A percentile compares a stretch with the other conserved stretches of the same genome.
These are phyloP conservation scores for Drosophila lacertosa DNA, from an alignment of 1,140 invertebrate genomes.

Conservation along the genomic window DNA sequence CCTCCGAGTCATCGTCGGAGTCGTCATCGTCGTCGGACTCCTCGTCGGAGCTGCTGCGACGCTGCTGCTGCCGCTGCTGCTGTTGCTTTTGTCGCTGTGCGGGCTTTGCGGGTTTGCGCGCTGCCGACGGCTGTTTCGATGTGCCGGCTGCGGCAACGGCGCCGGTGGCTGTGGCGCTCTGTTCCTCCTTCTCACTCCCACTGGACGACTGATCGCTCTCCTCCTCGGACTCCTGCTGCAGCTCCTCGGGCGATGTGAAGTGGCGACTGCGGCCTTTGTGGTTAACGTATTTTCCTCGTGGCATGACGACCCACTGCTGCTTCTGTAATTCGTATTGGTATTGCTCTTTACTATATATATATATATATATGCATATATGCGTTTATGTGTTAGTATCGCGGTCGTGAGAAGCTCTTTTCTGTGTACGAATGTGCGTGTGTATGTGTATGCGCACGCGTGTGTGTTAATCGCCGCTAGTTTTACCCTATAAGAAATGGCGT, in stretches of 20 bases:
- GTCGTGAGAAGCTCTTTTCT: neutral
- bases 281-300: conserved; percentile 92
- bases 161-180: conserved; percentile 25
- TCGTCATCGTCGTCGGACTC: conserved; percentile 85
- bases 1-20: conserved; percentile 85
- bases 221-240: conserved; percentile 93
- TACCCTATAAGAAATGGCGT: conserved; percentile 31
- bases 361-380: neutral
- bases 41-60: conserved; percentile 84
- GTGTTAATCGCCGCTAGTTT: conserved; percentile 17
- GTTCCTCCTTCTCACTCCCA: conserved; percentile 40
- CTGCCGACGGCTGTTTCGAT: conserved; percentile 46
- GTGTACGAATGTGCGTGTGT: neutral
- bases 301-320: conserved; percentile 61
- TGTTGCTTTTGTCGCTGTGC: conserved; percentile 45
- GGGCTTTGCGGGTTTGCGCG: conserved; percentile 25
- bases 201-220: conserved; percentile 79
- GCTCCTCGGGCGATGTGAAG: conserved; percentile 96
- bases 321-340: conserved; percentile 29
- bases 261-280: conserved; percentile 96
- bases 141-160: conserved; percentile 22
- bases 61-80: conserved; percentile 49
- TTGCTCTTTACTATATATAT: conserved; percentile 7
- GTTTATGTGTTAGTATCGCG: conserved; percentile 1
- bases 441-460: conserved; percentile 13